Evolutionary conservation across 2,113 vertebrate species (phyloP).

Genomic region (Felis chaus): DNA sequence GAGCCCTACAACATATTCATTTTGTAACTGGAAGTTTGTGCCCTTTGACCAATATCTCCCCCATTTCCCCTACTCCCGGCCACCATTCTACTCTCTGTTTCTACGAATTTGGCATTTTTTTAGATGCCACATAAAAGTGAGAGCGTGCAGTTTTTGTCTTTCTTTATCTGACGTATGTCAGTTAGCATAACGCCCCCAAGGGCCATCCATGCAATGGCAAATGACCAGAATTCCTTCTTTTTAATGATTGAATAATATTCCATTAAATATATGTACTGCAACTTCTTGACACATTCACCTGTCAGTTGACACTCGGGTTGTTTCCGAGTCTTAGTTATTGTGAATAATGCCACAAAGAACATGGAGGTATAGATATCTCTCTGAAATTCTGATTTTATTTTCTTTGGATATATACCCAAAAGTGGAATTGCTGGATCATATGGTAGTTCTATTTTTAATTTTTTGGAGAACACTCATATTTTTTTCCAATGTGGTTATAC

Average conservation of each 20-base stretch:
- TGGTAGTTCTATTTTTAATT: neutral
- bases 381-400: neutral
- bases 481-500: neutral
- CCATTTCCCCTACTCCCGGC: neutral
- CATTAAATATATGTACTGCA: neutral
- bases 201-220: neutral
- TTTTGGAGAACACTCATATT: neutral
- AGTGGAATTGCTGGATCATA: neutral
- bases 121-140: neutral
- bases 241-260: neutral
- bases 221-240: neutral
- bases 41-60: neutral
- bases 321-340: neutral
- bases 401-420: neutral
- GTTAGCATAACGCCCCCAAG: neutral
- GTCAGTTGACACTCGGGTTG: neutral
- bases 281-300: neutral
- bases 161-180: neutral
- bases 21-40: neutral
- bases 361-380: neutral
- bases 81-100: neutral
- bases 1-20: neutral
- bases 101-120: neutral
- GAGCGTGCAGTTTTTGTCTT: neutral
- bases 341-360: neutral